A percentile compares a stretch with the other conserved stretches of the same genome.
These are phyloP conservation scores for Calycopis cecrops DNA, from an alignment of 1,140 invertebrate species.

Conservation along the genomic window DNA sequence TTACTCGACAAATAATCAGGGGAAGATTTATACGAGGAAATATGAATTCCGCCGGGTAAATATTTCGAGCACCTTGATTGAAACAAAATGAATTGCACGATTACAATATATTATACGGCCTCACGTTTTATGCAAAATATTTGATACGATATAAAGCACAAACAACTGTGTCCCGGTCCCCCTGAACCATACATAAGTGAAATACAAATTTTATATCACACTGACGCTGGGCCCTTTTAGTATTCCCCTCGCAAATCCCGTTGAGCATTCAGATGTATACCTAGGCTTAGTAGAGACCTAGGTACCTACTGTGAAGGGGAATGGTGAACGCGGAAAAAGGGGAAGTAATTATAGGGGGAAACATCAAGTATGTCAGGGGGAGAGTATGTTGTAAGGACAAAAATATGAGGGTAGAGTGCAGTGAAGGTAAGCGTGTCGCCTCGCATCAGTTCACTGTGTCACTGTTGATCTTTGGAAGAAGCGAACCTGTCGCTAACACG, in stretches of 20 bases:
- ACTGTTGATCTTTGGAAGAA: constrained; percentile 65
- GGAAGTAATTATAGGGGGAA: constrained; percentile 67
- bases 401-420: constrained; percentile 61
- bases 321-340: constrained; percentile 44
- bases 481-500: too few species aligned
- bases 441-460: constrained; percentile 71
- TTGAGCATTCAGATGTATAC: constrained; percentile 52
- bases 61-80: constrained; percentile 22
- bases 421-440: constrained; percentile 67
- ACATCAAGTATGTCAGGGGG: constrained; percentile 72
- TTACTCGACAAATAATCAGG: constrained; percentile 25
- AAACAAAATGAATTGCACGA: constrained; percentile 13
- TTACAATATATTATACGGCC: constrained; percentile 7
- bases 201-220: constrained; percentile 62
- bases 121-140: constrained; percentile 26
- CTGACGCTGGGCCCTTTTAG: constrained; percentile 61
- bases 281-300: constrained; percentile 56
- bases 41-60: constrained; percentile 18
- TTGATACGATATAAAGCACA: constrained; percentile 42
- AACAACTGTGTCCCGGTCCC: constrained; percentile 37
- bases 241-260: constrained; percentile 64
- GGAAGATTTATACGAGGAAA: constrained; percentile 26
- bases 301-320: constrained; percentile 47
- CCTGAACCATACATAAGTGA: constrained; percentile 46
- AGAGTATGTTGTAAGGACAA: constrained; percentile 69